Evolutionary conservation across 2,113 vertebrate genomes (phyloP).

Genomic region (Acrocephalus arundinaceus): DNA sequence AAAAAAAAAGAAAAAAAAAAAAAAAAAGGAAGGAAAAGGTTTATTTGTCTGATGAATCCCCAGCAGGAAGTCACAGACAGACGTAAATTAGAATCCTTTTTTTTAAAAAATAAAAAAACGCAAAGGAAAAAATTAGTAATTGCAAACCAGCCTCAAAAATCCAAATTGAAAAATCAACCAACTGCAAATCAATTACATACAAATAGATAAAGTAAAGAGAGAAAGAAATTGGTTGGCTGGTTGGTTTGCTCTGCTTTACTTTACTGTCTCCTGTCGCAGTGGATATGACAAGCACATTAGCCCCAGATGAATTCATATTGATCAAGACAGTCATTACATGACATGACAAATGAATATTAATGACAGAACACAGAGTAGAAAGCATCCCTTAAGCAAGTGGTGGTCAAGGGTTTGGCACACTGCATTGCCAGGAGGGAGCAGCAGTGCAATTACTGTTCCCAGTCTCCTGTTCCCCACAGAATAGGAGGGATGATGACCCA

Average conservation of each 20-base stretch:
- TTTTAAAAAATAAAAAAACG: no score
- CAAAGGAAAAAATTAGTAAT: neutral
- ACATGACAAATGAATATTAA: constrained; percentile 49
- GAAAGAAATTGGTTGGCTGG: neutral
- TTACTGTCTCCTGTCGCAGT: neutral
- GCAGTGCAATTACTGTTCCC: neutral
- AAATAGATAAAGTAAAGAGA: constrained; percentile 6
- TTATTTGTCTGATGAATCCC: neutral
- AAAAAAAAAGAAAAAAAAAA: neutral
- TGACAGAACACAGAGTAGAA: neutral
- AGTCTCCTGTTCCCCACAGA: neutral
- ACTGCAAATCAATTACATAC: constrained; percentile 26
- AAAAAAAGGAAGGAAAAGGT: neutral
- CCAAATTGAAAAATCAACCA: constrained; percentile 31
- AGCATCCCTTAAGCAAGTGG: neutral
- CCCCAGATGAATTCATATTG: constrained; percentile 33
- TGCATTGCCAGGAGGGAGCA: neutral
- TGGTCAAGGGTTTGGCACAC: neutral
- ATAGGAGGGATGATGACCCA: neutral
- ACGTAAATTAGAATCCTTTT: neutral
- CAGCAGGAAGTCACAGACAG: neutral
- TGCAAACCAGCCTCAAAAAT: constrained; percentile 9
- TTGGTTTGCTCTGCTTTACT: constrained; percentile 36
- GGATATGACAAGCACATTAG: constrained; percentile 32
- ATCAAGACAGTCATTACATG: constrained; percentile 35